Base-by-base conservation (phyloP, 1,140 invertebrate species). In the Solenopsis invicta region DNA sequence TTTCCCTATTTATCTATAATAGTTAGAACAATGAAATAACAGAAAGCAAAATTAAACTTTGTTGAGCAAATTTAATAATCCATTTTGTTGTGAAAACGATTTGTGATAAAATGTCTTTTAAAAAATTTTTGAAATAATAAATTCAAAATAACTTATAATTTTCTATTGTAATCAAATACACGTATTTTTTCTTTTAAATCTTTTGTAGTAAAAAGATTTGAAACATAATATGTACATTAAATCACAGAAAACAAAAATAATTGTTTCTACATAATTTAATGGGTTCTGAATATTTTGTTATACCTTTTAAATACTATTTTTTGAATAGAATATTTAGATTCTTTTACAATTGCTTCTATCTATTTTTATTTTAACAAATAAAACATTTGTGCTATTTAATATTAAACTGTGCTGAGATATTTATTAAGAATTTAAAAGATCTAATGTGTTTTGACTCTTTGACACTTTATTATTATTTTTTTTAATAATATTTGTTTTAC, bases 1-100 rank as follows among this genome's bases (percentile, higher is more conserved):
- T 74, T 54, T 29, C 5, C 4, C 8, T 8, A 6, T 52, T 2
- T 50, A n/a, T 13, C 8, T 56, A 18, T n/a, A 34, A 37, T 12
- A 74, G 37, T 13, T 54, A n/a, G 56, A 54, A 52, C 9, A 56
- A 37, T 75, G 21, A 56, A 41, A 75, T 34, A n/a, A n/a, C n/a
- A 37, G 37, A 6, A 13, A 75, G 12, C 13, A 16, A 41, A 8
- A 59, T 59, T 5, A n/a, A 41, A 34, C 18, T 56, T 59, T 59
- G 34, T 75, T 59, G 6, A 56, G n/a, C 12, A 56, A 75, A 59
- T 56, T 74, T 29, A 29, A 29, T 29, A 29, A 29, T 29, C 2
- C 29, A 29, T 29, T 29, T 29, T 29, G 29, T 29, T 29, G 29
- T 29, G 2, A 29, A 29, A 29, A 29, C 29, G 0, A 74, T 21